Conservation (phyloP, 2,113 vertebrate genomes). For the Pyxicephalus adspersus region DNA sequence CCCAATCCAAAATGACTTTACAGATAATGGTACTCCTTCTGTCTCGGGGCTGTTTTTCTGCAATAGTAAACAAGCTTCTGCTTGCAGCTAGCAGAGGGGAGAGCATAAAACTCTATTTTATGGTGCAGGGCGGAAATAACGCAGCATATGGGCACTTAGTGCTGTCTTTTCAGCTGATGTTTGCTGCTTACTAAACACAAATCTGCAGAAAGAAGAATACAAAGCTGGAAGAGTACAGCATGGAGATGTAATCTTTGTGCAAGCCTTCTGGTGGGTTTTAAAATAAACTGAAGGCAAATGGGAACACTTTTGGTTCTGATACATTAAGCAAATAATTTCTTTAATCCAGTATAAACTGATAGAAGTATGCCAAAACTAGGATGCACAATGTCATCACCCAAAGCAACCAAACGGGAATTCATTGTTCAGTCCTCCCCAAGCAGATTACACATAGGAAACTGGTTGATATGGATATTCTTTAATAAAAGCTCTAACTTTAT, state of each 20-base stretch:
- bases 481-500: too few species aligned
- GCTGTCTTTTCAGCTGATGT: conserved; percentile 55
- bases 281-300: too few species aligned
- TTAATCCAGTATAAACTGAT: too few species aligned
- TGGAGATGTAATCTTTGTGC: neutral
- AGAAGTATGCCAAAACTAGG: too few species aligned
- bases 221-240: conserved; percentile 10
- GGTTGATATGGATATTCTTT: too few species aligned
- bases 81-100: conserved; percentile 43
- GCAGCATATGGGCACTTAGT: conserved; percentile 56
- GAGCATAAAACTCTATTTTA: conserved; percentile 57
- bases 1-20: conserved; percentile 35
- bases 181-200: conserved; percentile 52
- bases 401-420: too few species aligned
- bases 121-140: conserved; percentile 50
- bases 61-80: conserved; percentile 57
- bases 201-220: conserved; percentile 38
- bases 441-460: too few species aligned
- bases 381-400: too few species aligned
- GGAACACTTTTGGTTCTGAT: too few species aligned
- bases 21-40: conserved; percentile 56
- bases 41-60: conserved; percentile 60
- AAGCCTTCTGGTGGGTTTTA: neutral
- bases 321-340: too few species aligned
- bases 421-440: too few species aligned